phyloP scores from a whole-genome alignment of 2,113 vertebrate species.

The Nymphicus hollandicus region DNA sequence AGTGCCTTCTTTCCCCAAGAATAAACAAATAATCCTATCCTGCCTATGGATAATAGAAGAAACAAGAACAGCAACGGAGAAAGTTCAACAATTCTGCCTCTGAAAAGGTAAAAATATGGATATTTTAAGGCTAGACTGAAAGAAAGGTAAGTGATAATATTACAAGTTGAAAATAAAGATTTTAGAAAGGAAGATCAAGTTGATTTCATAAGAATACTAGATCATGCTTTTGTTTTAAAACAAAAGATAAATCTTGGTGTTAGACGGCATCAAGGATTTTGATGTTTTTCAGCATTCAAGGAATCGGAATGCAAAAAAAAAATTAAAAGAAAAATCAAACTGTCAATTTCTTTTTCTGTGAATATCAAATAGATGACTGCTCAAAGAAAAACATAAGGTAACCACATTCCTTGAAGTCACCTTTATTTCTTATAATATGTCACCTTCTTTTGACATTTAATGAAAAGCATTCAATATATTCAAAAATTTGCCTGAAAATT shows the following conservation, averaged over 20 bases:
- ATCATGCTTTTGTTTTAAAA: neutral
- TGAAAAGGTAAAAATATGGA: neutral
- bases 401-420: neutral
- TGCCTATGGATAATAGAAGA: neutral
- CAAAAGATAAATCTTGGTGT: neutral
- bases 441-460: neutral
- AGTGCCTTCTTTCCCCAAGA: neutral
- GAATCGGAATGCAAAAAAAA: neutral
- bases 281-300: neutral
- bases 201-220: neutral
- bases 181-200: neutral
- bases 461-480: conserved; percentile 7
- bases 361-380: neutral
- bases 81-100: neutral
- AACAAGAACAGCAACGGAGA: neutral
- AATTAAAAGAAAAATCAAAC: neutral
- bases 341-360: neutral
- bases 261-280: neutral
- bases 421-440: neutral
- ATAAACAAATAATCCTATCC: neutral
- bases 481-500: conserved; percentile 14
- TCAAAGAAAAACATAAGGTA: neutral
- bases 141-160: neutral
- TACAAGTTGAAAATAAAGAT: neutral
- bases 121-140: neutral